Conservation (phyloP, 2,113 vertebrate genomes). For the Phocoena sinus region DNA sequence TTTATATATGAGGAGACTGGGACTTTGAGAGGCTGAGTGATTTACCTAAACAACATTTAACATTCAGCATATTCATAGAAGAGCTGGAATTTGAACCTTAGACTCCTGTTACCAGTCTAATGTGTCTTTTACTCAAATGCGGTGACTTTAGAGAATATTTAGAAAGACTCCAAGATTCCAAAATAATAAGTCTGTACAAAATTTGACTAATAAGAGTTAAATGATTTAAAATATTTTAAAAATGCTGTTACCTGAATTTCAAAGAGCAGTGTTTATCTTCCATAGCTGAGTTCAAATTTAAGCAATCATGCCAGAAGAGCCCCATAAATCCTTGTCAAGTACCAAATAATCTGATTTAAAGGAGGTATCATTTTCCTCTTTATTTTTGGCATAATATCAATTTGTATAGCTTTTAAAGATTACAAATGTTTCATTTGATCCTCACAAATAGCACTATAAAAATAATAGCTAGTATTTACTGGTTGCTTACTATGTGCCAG, state of each 20-base stretch:
- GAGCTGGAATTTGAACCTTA: neutral
- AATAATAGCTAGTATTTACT: neutral
- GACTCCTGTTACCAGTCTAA: neutral
- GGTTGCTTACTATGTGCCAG: neutral
- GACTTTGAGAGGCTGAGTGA: neutral
- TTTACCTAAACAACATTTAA: neutral
- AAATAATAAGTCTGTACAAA: neutral
- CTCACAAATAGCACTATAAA: neutral
- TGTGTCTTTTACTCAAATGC: neutral
- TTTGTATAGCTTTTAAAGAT: neutral
- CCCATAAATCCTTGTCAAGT: neutral
- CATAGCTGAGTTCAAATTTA: neutral
- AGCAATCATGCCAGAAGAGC: neutral
- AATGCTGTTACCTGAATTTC: neutral
- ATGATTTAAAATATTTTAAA: neutral
- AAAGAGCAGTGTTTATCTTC: neutral
- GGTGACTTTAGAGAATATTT: neutral
- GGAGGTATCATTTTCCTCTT: neutral
- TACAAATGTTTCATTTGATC: neutral
- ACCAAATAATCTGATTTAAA: neutral
- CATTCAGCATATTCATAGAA: neutral
- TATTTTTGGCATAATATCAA: neutral
- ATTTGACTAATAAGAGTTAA: neutral
- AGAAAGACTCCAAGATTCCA: constrained; percentile 3
- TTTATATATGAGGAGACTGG: neutral